A percentile compares a stretch with the other conserved stretches of the same genome.
These are phyloP conservation scores for Cyprinella venusta DNA, from an alignment of 2,797 vertebrate species.

Conservation along the genomic window DNA sequence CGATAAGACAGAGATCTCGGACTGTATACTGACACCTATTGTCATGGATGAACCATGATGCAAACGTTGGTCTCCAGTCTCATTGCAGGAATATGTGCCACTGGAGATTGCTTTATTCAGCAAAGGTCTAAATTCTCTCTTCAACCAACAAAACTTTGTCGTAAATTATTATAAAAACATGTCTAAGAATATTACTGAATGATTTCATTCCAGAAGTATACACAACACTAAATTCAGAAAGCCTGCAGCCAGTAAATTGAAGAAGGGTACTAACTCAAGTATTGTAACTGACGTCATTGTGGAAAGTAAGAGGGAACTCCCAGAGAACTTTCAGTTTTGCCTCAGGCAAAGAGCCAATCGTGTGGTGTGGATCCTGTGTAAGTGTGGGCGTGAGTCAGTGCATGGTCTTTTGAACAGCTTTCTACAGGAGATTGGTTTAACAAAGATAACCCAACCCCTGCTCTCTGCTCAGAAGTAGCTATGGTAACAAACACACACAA, in stretches of 20 bases:
- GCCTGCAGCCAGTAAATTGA: background rate
- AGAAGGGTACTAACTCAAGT: background rate
- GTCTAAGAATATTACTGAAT: background rate
- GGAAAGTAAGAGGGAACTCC: slow-evolving; percentile 36
- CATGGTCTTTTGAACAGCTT: slow-evolving; percentile 5
- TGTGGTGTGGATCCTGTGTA: slow-evolving; percentile 31
- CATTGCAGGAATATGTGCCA: background rate
- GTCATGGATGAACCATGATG: background rate
- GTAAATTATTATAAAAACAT: background rate
- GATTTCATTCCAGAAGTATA: background rate
- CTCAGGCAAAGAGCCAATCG: slow-evolving; percentile 39
- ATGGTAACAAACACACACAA: slow-evolving; percentile 38
- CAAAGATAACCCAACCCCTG: slow-evolving; percentile 22
- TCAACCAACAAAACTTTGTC: background rate
- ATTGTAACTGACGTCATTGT: slow-evolving; percentile 29
- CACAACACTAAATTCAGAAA: background rate
- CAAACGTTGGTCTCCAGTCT: background rate
- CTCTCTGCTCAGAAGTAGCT: slow-evolving; percentile 3
- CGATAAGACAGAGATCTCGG: background rate
- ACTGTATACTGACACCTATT: background rate
- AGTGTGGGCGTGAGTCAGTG: slow-evolving; percentile 29
- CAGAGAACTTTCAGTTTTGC: slow-evolving; percentile 35
- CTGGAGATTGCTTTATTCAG: background rate
- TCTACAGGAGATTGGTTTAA: slow-evolving; percentile 27
- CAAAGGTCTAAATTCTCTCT: background rate